These are phyloP conservation scores for Siderastrea radians DNA, from an alignment of 92 coral and sea anemone genomes.

Conservation along the genomic window DNA sequence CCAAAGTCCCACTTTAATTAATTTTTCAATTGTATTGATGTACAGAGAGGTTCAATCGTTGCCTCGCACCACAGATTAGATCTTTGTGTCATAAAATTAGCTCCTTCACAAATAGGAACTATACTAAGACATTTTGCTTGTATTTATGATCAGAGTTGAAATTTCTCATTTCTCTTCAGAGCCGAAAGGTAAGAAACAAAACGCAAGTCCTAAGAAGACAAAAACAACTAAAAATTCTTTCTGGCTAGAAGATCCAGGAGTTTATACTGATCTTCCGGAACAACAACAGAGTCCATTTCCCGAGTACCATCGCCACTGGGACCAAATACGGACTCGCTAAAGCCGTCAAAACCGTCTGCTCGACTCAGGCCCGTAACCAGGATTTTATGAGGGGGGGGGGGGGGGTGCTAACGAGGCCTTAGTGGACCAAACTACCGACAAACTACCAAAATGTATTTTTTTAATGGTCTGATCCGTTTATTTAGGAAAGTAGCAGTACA, in stretches of 20 bases:
- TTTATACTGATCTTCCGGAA: background rate
- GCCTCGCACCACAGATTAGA: background rate
- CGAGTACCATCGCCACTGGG: slow-evolving; percentile 20
- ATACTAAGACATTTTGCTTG: background rate
- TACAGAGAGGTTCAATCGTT: background rate
- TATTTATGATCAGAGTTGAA: background rate
- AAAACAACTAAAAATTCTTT: background rate
- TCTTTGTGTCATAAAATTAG: background rate
- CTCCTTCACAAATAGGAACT: background rate
- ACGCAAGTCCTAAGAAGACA: background rate
- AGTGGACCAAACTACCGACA: too few relatives aligned
- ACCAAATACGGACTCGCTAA: too few relatives aligned
- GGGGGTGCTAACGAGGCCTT: too few relatives aligned
- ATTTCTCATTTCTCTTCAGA: background rate
- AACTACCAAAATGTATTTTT: too few relatives aligned
- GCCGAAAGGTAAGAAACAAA: background rate
- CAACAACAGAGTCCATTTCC: slow-evolving; percentile 38
- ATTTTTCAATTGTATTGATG: background rate
- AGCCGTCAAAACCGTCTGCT: too few relatives aligned
- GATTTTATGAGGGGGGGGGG: too few relatives aligned
- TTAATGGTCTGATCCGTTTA: too few relatives aligned
- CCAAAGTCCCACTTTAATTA: too few relatives aligned
- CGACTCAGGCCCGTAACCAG: too few relatives aligned
- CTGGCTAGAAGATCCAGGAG: background rate
- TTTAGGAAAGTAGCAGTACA: too few relatives aligned